Percentiles rank a stretch among this genome's conserved stretches.
Conservation (phyloP, 2,888 invertebrate species). For the Mimumesa dahlbomi region DNA sequence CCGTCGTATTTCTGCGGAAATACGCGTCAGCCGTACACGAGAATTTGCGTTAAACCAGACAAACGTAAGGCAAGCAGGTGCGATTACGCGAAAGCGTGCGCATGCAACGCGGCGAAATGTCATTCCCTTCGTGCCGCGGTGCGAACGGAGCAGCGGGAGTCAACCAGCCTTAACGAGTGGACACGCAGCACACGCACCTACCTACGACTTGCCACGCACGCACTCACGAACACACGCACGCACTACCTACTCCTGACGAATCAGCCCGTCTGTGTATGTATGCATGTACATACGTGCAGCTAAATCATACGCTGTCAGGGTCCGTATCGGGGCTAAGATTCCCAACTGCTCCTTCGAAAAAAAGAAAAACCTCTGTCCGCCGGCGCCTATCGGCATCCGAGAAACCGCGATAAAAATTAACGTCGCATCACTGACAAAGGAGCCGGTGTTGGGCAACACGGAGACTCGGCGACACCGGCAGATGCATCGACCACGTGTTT, state of each 20-base stretch:
- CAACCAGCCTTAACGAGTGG: constrained; percentile 57
- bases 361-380: no score
- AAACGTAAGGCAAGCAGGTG: constrained; percentile 65
- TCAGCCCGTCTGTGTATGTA: not conserved
- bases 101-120: constrained; percentile 72
- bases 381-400: no score
- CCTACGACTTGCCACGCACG: no score
- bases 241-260: not conserved
- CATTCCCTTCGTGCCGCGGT: constrained; percentile 64
- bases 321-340: no score
- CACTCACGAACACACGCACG: constrained; percentile 9
- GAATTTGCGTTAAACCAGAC: no score
- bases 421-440: no score
- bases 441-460: no score
- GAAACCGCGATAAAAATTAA: no score
- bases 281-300: constrained; percentile 6
- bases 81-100: constrained; percentile 72
- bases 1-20: no score
- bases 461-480: no score
- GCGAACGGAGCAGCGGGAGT: constrained; percentile 41
- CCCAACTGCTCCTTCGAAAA: no score
- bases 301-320: not conserved
- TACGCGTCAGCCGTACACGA: not conserved
- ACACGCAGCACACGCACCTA: constrained; percentile 46
- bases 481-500: no score